Percentiles rank a stretch among this genome's conserved stretches.
Evolutionary conservation across 2,113 vertebrate species (phyloP).

Genomic region (Oreochromis aureus): DNA sequence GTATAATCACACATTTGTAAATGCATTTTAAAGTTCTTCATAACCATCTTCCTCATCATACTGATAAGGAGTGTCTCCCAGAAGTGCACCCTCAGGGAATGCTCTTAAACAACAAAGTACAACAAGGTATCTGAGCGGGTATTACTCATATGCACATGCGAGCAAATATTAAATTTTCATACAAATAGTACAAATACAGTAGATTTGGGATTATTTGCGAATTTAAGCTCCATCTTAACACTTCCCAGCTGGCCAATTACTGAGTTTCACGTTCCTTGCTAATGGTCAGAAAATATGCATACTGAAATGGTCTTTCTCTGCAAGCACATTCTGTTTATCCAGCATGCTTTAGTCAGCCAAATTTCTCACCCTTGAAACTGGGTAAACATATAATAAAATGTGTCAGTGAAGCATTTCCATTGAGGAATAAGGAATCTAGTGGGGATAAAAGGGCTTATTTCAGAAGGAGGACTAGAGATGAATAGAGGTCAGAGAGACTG

Average conservation of each 20-base stretch:
- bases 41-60: background rate
- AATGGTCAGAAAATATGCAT: background rate
- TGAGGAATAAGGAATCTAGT: background rate
- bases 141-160: background rate
- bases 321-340: background rate
- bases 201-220: background rate
- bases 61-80: background rate
- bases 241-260: background rate
- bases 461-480: background rate
- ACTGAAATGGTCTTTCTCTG: background rate
- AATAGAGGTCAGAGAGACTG: constrained; percentile 16
- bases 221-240: background rate
- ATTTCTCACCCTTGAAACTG: background rate
- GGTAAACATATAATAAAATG: constrained; percentile 22
- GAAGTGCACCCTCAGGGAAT: background rate
- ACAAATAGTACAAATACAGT: background rate
- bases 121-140: background rate
- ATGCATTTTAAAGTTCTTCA: background rate
- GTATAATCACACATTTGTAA: background rate
- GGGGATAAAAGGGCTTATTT: background rate
- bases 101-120: background rate
- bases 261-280: background rate
- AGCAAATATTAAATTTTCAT: background rate
- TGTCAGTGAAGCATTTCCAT: background rate
- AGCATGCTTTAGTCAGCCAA: background rate